These are phyloP conservation scores for Leptatherina wallacei DNA, from an alignment of 2,797 vertebrate genomes.

Conservation along the genomic window DNA sequence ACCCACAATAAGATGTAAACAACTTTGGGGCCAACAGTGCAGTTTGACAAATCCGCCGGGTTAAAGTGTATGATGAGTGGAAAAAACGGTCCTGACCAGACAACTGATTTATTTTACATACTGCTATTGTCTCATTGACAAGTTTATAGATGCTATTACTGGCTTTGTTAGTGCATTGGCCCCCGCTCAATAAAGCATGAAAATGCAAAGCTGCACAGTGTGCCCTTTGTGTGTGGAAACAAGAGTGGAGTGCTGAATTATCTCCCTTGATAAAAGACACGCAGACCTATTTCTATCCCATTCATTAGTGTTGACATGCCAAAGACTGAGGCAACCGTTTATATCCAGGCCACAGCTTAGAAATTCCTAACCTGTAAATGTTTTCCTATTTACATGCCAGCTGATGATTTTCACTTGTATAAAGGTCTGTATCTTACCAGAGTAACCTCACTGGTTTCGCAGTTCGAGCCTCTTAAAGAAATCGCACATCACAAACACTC, in stretches of 20 bases:
- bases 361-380: conserved; percentile 51
- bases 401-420: not conserved
- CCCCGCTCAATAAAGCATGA: conserved; percentile 70
- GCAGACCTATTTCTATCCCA: conserved; percentile 61
- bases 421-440: not conserved
- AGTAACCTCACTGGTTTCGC: not conserved
- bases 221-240: conserved; percentile 77
- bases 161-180: conserved; percentile 58
- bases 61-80: conserved; percentile 29
- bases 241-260: conserved; percentile 71
- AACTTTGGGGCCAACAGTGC: not conserved
- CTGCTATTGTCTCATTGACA: conserved; percentile 48
- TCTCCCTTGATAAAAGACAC: conserved; percentile 73
- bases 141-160: conserved; percentile 45
- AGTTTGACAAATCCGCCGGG: conserved; percentile 17
- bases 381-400: conserved; percentile 30
- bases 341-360: conserved; percentile 29
- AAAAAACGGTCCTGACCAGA: conserved; percentile 13
- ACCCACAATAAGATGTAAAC: conserved; percentile 41
- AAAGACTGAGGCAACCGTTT: conserved; percentile 46
- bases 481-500: conserved; percentile 29
- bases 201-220: conserved; percentile 71
- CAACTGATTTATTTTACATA: conserved; percentile 53
- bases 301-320: conserved; percentile 64
- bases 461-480: not conserved